Base-by-base conservation (phyloP, 2,797 vertebrate genomes). In the Betta splendens region DNA sequence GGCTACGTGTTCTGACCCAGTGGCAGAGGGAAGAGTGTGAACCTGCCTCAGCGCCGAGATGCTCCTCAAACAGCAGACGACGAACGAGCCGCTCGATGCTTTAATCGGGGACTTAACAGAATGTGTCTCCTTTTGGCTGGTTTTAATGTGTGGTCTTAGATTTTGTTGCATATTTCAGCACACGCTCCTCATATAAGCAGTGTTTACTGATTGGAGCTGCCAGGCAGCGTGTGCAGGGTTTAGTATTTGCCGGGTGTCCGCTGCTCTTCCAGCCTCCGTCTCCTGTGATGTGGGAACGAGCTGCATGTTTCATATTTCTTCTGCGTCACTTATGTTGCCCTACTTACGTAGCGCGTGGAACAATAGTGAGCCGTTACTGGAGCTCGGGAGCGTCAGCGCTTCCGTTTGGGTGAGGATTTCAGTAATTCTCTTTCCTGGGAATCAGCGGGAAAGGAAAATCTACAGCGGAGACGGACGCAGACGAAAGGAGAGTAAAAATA, bases 401-500 rank as follows among this genome's bases (percentile, higher is more conserved):
- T 70, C 31, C 15, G 28, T 40, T 62, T 47, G 42, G 36, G 20
- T 39, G 38, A 38, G 57, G 51, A 71, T 75, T 80, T 71, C 64
- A 72, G 51, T 62, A 74, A 72, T 56, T 81, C 73, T 69, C 29
- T 52, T 81, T 67, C 59, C 46, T 23, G 54, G 77, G 72, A 76
- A 71, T 80, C 74, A 43, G 68, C 72, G 75, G 52, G 33, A 73
- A 60, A 55, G 64, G 32, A 17, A 35, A 54, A 52, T n/a, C 72
- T 59, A 26, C 64, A 38, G 63, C 25, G 44, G 38, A 75, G 72
- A 83, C 36, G 29, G 35, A n/a, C 13, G 61, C 64, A 18, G 75
- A 77, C 22, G n/a, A 73, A 42, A 54, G 42, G 50, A 69, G 59
- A 67, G 76, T 89, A 86, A 87, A 89, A 89, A 89, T 88, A 88